Conservation (phyloP, 2,888 invertebrate species). For the Parnassius smintheus region DNA sequence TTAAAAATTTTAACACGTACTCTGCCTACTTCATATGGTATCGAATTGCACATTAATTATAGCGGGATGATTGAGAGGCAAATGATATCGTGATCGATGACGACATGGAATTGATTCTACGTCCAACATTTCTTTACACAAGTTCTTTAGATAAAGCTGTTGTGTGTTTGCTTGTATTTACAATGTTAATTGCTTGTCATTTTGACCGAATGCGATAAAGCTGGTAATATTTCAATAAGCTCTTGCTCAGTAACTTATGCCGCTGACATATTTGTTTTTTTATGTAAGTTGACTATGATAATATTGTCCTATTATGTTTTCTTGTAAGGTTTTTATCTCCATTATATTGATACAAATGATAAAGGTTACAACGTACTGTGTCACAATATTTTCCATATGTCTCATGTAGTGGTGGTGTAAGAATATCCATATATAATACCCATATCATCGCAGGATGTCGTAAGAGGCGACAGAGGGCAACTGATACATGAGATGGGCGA, state of each 20-base stretch:
- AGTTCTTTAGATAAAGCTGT: conserved; percentile 23
- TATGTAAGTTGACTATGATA: conserved; percentile 22
- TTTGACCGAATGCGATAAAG: conserved; percentile 23
- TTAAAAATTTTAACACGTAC: conserved; percentile 7
- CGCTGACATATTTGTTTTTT: conserved; percentile 23
- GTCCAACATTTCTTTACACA: conserved; percentile 21
- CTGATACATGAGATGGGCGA: no score
- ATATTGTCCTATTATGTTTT: conserved; percentile 23
- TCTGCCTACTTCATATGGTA: conserved; percentile 7
- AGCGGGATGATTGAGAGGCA: conserved; percentile 13
- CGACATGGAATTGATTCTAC: conserved; percentile 28
- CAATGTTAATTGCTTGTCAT: conserved; percentile 28
- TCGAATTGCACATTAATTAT: conserved; percentile 19
- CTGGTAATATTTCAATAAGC: conserved; percentile 25
- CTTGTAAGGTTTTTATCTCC: conserved; percentile 22
- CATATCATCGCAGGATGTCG: no score
- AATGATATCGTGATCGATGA: conserved; percentile 24
- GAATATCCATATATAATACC: no score
- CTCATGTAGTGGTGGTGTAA: no score
- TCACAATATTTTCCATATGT: background rate
- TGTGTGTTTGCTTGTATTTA: conserved; percentile 18
- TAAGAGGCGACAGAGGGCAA: no score
- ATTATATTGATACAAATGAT: conserved; percentile 13
- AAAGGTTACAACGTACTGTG: conserved; percentile 19
- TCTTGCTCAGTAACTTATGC: conserved; percentile 6